Conservation (phyloP, 2,113 vertebrate genomes). For the Gopherus evgoodei region DNA sequence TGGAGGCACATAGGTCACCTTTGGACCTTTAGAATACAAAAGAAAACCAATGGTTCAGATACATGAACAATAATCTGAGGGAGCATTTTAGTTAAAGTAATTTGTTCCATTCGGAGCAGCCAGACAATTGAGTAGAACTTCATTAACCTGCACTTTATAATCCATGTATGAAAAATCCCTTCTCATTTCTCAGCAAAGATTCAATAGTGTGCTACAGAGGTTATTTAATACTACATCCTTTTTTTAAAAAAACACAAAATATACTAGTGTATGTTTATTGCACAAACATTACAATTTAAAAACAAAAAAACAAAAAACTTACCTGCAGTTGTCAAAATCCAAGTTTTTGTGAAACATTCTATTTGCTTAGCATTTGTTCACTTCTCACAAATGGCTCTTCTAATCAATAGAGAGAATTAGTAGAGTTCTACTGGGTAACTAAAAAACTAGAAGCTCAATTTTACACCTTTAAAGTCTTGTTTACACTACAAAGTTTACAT, state of each 20-base stretch:
- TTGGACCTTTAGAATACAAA: conserved; percentile 80
- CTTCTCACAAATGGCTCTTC: background rate
- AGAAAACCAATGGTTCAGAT: background rate
- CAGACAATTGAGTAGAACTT: background rate
- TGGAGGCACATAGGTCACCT: conserved; percentile 90
- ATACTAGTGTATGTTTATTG: background rate
- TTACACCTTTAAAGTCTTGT: background rate
- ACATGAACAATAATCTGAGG: background rate
- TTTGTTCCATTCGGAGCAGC: background rate
- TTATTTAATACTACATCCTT: background rate
- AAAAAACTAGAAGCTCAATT: background rate
- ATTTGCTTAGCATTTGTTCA: background rate
- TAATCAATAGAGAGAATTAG: background rate
- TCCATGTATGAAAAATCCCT: background rate
- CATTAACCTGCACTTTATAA: background rate
- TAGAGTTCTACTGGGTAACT: background rate
- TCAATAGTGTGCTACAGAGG: background rate
- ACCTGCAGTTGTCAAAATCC: background rate
- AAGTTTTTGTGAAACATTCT: background rate
- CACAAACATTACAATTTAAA: background rate
- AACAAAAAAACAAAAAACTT: no score
- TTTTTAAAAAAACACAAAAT: background rate
- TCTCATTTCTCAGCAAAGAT: background rate
- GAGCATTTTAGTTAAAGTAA: background rate
- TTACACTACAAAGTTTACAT: background rate